A percentile compares a stretch with the other conserved stretches of the same genome.
phyloP scores from a whole-genome alignment of 1,140 invertebrate genomes.

The Eumaeus atala region DNA sequence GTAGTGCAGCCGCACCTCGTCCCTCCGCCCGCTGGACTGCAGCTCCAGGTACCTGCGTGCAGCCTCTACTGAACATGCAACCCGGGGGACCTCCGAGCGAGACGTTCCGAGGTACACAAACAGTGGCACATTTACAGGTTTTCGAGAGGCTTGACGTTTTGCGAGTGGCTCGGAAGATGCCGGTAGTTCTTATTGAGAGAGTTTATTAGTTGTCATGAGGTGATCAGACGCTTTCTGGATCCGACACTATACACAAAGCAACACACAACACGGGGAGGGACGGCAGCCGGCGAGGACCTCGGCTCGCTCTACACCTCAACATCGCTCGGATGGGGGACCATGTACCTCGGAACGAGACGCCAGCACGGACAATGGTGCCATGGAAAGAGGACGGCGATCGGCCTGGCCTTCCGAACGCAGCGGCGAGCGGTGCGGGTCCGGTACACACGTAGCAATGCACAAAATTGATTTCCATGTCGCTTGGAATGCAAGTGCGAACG shows the following conservation, averaged over 20 bases:
- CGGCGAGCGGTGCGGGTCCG: slow-evolving; percentile 26
- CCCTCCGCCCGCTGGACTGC: slow-evolving; percentile 90
- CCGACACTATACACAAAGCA: too few species aligned
- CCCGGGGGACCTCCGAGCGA: slow-evolving; percentile 44
- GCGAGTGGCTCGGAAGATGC: slow-evolving; percentile 38
- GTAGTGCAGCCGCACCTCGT: slow-evolving; percentile 88
- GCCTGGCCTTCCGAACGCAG: slow-evolving; percentile 24
- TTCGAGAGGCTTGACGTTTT: slow-evolving; percentile 47
- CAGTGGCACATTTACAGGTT: slow-evolving; percentile 64
- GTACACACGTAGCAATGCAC: slow-evolving; percentile 40
- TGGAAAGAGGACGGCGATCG: slow-evolving; percentile 21
- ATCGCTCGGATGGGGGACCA: slow-evolving; percentile 74
- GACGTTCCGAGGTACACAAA: slow-evolving; percentile 72
- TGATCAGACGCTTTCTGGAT: slow-evolving; percentile 12
- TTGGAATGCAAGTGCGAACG: slow-evolving; percentile 72
- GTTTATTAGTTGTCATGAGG: too few species aligned
- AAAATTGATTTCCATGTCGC: slow-evolving; percentile 70
- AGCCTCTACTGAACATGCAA: slow-evolving; percentile 29
- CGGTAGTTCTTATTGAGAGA: too few species aligned
- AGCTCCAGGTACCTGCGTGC: slow-evolving; percentile 87
- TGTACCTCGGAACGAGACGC: slow-evolving; percentile 75
- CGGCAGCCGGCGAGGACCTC: slow-evolving; percentile 51
- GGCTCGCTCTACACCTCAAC: slow-evolving; percentile 74
- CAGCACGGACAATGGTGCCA: slow-evolving; percentile 45
- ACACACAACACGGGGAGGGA: slow-evolving; percentile 9